Evolutionary conservation across 2,888 invertebrate genomes (phyloP), one percentile per base, ranked within the genome.

Genomic region (Chymomyza fuscimana): DNA sequence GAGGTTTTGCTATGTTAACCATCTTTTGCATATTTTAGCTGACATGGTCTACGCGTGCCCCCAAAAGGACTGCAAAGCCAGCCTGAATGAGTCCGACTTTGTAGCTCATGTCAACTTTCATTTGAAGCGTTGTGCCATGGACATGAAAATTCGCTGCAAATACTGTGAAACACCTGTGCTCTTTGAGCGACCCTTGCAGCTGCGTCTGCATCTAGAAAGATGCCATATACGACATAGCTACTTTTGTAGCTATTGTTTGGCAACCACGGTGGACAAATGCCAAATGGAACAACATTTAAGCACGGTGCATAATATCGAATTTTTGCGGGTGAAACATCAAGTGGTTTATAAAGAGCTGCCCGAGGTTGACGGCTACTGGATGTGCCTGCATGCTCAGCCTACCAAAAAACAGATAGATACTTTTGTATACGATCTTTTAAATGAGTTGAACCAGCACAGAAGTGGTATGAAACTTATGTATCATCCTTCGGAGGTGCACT

Each of bases 401-500:
- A 92, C 89, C 0, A 80, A 78, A 16, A 77, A 81, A 36, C 71
- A 91, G 58, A 73, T 90, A 19, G 68, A 81, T 6, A 76, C 76
- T 0, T 73, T 84, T 12, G 4, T 63, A 1, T 15, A 10, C 3
- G 64, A 50, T 2, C 67, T 91, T 25, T 70, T 85, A 1, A 52
- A 73, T 9, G 89, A 90, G 64, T 80, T 87, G 83, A 77, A 86
- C 51, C 72, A 12, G 70, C 19, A 89, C 71, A 59, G 86, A 78
- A 75, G 88, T 5, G 73, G 80, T 6, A 90, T 63, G 6, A 82
- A 90, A 36, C 91, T 88, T 10, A 89, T 89, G 19, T 94, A 91
- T 81, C 93, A 93, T 0, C 95, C 95, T 0, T 92, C 93, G 9
- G 95, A 96, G 78, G 93, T 95, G 5, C 92, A 94, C 16, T 90